Evolutionary conservation across 2,113 vertebrate genomes (phyloP).

Genomic region (Anseranas semipalmata): DNA sequence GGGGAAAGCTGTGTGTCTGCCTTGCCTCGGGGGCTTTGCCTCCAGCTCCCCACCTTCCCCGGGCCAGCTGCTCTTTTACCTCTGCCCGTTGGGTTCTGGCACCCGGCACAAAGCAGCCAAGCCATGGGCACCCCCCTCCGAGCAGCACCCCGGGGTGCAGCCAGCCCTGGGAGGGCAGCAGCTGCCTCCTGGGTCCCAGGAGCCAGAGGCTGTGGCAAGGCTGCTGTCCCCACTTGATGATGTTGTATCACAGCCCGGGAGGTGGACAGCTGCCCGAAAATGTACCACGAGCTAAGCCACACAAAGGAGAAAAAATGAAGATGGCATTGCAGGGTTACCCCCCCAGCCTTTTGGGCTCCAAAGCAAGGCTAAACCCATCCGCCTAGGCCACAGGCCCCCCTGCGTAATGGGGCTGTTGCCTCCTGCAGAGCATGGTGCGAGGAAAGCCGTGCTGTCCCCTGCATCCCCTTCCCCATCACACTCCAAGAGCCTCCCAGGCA

Average conservation of each 20-base stretch:
- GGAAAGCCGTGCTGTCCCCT: neutral
- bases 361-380: neutral
- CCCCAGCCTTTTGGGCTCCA: neutral
- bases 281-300: neutral
- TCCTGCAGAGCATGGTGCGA: neutral
- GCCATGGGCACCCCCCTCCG: neutral
- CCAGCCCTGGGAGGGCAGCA: neutral
- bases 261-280: neutral
- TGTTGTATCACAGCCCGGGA: neutral
- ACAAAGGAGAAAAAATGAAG: neutral
- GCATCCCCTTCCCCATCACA: rapidly evolving
- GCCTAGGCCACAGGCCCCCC: neutral
- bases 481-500: neutral
- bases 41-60: neutral
- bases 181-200: neutral
- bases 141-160: too few species aligned
- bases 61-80: neutral
- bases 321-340: neutral
- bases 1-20: neutral
- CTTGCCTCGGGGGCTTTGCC: neutral
- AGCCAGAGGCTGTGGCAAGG: neutral
- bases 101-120: rapidly evolving
- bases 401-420: neutral
- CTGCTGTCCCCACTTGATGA: rapidly evolving
- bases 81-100: neutral